Percentiles rank a stretch among this genome's conserved stretches.
These are phyloP conservation scores for Patagioenas fasciata DNA, from an alignment of 2,113 vertebrate species.

Conservation along the genomic window DNA sequence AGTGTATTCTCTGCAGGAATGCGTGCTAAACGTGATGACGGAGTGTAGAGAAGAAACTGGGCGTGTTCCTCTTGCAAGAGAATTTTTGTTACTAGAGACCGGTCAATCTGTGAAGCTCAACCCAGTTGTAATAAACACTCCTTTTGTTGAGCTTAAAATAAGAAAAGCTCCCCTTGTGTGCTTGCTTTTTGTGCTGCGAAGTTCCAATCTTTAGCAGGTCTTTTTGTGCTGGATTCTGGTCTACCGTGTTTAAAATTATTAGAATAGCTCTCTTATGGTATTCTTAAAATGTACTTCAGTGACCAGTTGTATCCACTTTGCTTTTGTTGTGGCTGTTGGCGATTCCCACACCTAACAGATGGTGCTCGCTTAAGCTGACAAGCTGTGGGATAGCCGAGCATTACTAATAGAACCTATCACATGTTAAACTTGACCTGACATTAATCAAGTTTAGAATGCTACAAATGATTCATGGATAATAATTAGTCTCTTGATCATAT, in stretches of 20 bases:
- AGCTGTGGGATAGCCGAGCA: constrained; percentile 66
- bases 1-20: neutral
- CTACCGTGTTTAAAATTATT: neutral
- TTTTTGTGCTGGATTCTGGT: neutral
- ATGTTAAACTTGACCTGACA: constrained; percentile 75
- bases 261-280: neutral
- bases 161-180: neutral
- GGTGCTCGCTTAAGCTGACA: constrained; percentile 57
- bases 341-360: constrained; percentile 67
- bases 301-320: constrained; percentile 20
- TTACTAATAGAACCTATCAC: constrained; percentile 73
- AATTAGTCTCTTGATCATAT: constrained; percentile 72
- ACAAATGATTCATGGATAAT: constrained; percentile 73
- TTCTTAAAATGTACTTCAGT: neutral
- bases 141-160: neutral
- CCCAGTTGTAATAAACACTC: neutral
- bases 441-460: constrained; percentile 75
- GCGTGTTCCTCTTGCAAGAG: neutral
- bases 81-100: neutral
- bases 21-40: neutral
- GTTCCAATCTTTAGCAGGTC: neutral
- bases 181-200: neutral
- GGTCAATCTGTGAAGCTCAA: neutral
- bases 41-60: neutral
- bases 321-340: constrained; percentile 66